Evolutionary conservation across 2,113 vertebrate genomes (phyloP).

Genomic region (Ciconia maguari): DNA sequence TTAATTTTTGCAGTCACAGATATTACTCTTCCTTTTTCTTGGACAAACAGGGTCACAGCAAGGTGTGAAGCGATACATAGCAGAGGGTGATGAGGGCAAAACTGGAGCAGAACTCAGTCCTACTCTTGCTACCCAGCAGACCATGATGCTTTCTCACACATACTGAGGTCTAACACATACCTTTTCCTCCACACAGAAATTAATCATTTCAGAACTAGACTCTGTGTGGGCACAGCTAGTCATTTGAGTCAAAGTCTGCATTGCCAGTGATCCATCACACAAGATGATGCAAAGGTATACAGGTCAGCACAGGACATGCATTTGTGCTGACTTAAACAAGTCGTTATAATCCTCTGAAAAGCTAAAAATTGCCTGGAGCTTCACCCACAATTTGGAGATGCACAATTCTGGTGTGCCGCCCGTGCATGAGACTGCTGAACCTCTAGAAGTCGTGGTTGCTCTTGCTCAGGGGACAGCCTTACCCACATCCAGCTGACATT

Average conservation of each 20-base stretch:
- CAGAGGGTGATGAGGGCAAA: not conserved
- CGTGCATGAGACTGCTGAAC: not conserved
- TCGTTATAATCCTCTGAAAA: not conserved
- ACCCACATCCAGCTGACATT: not conserved
- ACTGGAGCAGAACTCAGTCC: not conserved
- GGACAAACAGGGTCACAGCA: not conserved
- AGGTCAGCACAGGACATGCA: not conserved
- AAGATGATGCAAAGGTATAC: not conserved
- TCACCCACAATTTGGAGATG: not conserved
- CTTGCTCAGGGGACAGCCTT: not conserved
- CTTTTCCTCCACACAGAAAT: not conserved
- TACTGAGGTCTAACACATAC: not conserved
- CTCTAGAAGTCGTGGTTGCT: accelerated
- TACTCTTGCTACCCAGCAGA: not conserved
- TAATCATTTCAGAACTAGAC: not conserved
- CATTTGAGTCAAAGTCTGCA: not conserved
- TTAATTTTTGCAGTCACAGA: not conserved
- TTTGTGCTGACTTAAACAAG: not conserved
- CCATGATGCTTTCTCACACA: not conserved
- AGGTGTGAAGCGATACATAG: not conserved
- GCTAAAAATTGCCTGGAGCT: not conserved
- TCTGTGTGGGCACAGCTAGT: not conserved
- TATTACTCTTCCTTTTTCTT: not conserved
- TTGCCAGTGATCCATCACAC: not conserved
- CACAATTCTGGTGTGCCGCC: not conserved